Base-by-base conservation (phyloP, 2,113 vertebrate genomes). In the Coreoperca whiteheadi region DNA sequence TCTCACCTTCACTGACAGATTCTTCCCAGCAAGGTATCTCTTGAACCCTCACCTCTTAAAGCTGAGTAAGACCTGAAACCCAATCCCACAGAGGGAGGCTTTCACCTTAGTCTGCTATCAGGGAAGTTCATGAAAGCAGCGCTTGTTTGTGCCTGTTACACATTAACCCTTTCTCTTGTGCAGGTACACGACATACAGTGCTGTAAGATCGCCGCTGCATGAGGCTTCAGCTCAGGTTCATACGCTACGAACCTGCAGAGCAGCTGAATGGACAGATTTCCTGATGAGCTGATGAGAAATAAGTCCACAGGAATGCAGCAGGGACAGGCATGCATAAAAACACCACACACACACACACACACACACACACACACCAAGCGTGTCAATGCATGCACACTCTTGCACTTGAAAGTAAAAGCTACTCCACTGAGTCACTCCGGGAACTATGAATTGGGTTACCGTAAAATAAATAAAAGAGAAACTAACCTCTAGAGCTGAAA, bases 131-230 rank as follows among this genome's bases (percentile, higher is more conserved):
- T 93, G 89, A 94, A 92, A 89, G 90, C 87, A 57, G 46, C 69
- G 11, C 89, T 91, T 94, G 94, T 95, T 90, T 53, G 25, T 86
- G 65, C 93, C 84, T 92, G 93, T 93, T 94, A 93, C 78, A 87
- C 82, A 94, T 95, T 93, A 94, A 94, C 90, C 50, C 67, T 85
- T 76, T 86, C 20, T 78, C 28, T 66, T 57, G 46, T 15, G 54
- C 72, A 60, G 61, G 67, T 86, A 74, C 32, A 56, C 3, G 0
- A 30, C 18, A 64, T 9, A 64, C 18, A 28, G 32, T 6, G 2
- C 30, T 57, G 41, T 54, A 32, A 60, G 30, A 61, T 46, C 20
- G 2, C 41, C 28, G 28, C 53, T 18, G 63, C 41, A 21, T 6
- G 23, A 77, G 34, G 72, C 18, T 48, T 46, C 43, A 39, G 70